Evolutionary conservation across 2,888 invertebrate genomes (phyloP).

Genomic region (Agrochola litura): DNA sequence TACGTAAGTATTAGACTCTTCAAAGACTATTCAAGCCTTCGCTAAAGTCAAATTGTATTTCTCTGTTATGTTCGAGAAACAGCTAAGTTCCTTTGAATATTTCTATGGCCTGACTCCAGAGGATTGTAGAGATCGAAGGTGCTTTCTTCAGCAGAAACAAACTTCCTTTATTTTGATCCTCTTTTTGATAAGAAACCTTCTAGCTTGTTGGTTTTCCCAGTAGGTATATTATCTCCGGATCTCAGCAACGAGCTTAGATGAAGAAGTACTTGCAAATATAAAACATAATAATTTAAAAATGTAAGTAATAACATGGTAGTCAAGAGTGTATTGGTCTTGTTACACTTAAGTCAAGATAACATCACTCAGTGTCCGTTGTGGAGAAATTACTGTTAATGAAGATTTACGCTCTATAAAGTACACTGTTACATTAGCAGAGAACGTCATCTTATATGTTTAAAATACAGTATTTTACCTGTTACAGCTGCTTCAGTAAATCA

Average conservation of each 20-base stretch:
- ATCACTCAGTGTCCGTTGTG: conserved; percentile 64
- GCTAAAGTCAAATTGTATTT: background rate
- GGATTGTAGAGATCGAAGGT: no score
- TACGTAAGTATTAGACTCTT: background rate
- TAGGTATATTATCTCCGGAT: background rate
- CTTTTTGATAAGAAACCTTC: background rate
- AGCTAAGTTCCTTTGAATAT: no score
- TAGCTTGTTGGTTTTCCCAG: background rate
- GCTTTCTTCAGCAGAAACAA: no score
- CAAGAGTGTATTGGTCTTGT: conserved; percentile 54
- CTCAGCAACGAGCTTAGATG: background rate
- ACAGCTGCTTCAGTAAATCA: background rate
- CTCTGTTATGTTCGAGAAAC: no score
- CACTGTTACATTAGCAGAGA: conserved; percentile 45
- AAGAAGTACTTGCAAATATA: conserved; percentile 1
- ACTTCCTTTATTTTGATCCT: background rate
- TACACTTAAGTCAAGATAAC: conserved; percentile 65
- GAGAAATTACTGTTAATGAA: conserved; percentile 74
- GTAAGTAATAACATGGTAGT: conserved; percentile 29
- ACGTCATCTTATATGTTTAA: conserved; percentile 3
- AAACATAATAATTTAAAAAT: conserved; percentile 17
- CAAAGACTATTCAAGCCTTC: background rate
- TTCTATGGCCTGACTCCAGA: no score
- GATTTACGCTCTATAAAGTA: conserved; percentile 72
- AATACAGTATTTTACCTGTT: conserved; percentile 2